These are phyloP conservation scores for Psittacara wagleri DNA, from an alignment of 2,113 vertebrate species.

Conservation along the genomic window DNA sequence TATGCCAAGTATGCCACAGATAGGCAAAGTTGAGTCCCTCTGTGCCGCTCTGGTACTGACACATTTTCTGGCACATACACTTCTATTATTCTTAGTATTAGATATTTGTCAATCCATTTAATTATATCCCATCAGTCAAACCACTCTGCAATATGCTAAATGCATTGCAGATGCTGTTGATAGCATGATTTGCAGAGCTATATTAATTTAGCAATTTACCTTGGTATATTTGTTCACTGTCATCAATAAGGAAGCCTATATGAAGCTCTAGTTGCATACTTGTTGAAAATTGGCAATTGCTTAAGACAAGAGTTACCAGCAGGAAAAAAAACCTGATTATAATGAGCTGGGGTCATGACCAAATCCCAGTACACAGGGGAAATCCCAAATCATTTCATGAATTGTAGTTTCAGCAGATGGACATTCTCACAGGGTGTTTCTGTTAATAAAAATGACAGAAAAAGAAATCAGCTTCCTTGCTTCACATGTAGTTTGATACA, in stretches of 20 bases:
- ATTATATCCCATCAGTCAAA: background rate
- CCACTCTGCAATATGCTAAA: background rate
- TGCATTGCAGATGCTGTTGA: background rate
- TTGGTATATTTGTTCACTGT: background rate
- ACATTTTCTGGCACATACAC: background rate
- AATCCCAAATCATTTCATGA: background rate
- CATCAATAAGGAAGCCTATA: background rate
- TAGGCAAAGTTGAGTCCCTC: background rate
- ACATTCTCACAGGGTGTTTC: background rate
- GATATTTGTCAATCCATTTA: background rate
- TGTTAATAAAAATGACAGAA: background rate
- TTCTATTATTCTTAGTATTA: background rate
- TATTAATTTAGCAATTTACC: background rate
- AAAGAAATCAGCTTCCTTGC: background rate
- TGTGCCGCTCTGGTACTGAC: background rate
- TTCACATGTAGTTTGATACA: background rate
- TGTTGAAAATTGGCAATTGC: background rate
- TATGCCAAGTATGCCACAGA: background rate
- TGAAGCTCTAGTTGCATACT: background rate
- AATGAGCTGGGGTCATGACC: background rate
- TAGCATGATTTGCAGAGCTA: background rate
- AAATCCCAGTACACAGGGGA: background rate
- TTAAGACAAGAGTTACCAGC: background rate
- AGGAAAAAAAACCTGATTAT: background rate
- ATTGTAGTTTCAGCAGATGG: background rate